Evolutionary conservation across 2,113 vertebrate genomes (phyloP), one percentile per base, ranked within the genome.

Genomic region (Balaeniceps rex): DNA sequence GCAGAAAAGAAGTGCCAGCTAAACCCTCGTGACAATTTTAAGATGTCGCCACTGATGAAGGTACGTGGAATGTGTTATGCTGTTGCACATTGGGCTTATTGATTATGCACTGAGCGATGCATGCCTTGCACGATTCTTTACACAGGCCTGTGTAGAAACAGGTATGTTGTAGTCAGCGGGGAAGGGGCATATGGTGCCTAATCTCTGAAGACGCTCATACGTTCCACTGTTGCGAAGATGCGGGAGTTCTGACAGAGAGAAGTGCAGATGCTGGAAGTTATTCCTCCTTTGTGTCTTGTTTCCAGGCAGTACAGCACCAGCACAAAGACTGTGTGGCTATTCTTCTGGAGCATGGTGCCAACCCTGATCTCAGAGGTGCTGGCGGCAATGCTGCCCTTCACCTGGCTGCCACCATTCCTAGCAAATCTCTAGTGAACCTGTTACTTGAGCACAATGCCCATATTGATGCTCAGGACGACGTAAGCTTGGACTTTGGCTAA

Each of bases 11-110:
- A 98, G 92, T 99, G 99, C 81, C 98, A 98, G 44, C 94, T 99
- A 76, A 98, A 99, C 89, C 90, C 98, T 91, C 89, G 96, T 78
- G 99, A 99, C 97, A 98, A 94, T 87, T 98, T 98, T 36, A 98
- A 98, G 29, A 97, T 98, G 89, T 98, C 98, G 7, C 98, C 99
- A 22, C 96, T 99, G 91, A 98, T 99, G 91, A 99, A 99, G 99
- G 99, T 99, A 98, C 6, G 47, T 42, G 76, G 55, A 79, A 36
- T 31, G 33, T 7, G 25, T 42, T 47, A 28, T 11, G 36, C n/a
- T 52, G 21, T 34, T 54, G 76, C 33, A 22, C 19, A 1, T 23
- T 46, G 38, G 34, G 68, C 24, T 44, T 33, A 33, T 14, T 29
- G 6, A 2, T 71, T 54, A 19, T 19, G 12, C 26, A 24, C 33